These are phyloP conservation scores for Cacoxenus indagator DNA, from an alignment of 2,888 invertebrate species.

Conservation along the genomic window DNA sequence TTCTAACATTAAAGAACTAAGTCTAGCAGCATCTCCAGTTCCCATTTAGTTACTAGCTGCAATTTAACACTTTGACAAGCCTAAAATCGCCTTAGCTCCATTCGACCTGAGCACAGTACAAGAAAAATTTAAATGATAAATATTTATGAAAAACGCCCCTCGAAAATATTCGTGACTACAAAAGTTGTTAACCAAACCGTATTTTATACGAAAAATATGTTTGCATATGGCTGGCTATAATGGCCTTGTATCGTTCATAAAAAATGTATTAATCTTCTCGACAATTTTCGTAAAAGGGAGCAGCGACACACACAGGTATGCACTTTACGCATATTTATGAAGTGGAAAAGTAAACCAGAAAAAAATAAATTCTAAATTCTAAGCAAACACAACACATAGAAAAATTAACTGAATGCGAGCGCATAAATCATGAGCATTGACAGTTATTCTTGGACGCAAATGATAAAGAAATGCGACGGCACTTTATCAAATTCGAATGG, in stretches of 20 bases:
- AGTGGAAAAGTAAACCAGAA: not conserved
- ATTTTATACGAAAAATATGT: not conserved
- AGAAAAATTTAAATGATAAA: not conserved
- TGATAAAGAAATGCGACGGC: slow-evolving; percentile 16
- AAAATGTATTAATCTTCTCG: not conserved
- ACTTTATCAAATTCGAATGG: not conserved
- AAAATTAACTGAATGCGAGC: not conserved
- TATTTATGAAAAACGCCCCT: not conserved
- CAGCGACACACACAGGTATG: slow-evolving; percentile 14
- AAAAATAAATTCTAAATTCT: not conserved
- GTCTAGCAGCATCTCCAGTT: too few species aligned
- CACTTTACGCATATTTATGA: slow-evolving; percentile 5
- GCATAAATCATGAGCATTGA: slow-evolving; percentile 14
- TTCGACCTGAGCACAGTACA: too few species aligned
- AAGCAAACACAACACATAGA: not conserved
- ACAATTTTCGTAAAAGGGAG: not conserved
- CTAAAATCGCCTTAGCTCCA: too few species aligned
- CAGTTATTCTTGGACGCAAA: slow-evolving; percentile 1
- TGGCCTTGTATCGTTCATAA: slow-evolving; percentile 6
- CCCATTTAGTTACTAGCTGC: too few species aligned
- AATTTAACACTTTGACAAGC: too few species aligned
- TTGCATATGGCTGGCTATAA: not conserved
- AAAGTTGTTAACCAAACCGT: not conserved
- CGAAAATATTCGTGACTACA: not conserved
- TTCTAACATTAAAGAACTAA: too few species aligned